Conservation (phyloP, 35 echinoderm and acorn worm genomes). For the Heliocidaris tuberculata region DNA sequence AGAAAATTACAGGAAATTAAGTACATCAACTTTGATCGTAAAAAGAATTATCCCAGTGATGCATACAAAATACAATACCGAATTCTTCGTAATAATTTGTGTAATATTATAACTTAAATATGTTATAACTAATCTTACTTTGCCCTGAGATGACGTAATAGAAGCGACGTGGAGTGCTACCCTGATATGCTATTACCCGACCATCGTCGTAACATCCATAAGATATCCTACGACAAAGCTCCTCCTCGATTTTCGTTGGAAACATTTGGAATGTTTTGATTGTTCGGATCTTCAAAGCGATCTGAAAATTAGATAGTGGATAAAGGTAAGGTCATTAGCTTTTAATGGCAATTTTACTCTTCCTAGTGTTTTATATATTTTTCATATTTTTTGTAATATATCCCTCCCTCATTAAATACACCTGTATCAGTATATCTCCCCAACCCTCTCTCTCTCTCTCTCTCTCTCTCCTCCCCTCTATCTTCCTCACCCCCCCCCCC, state of each 20-base stretch:
- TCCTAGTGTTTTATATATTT: no score
- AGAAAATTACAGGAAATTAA: no score
- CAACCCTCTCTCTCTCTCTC: no score
- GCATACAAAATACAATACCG: no score
- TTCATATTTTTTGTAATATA: no score
- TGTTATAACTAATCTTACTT: conserved; percentile 31
- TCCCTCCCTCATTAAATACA: not conserved
- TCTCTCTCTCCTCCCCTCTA: no score
- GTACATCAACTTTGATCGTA: no score
- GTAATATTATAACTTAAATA: no score
- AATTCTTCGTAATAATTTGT: no score
- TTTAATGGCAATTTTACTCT: not conserved
- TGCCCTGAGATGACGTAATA: conserved; percentile 74
- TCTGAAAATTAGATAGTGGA: conserved; percentile 36
- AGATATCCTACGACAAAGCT: conserved; percentile 53
- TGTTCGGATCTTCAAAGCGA: conserved; percentile 54
- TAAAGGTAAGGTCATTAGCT: not conserved
- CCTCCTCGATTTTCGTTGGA: conserved; percentile 56
- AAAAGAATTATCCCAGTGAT: no score
- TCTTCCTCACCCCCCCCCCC: no score
- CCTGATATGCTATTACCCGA: conserved; percentile 70
- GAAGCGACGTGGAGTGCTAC: conserved; percentile 62
- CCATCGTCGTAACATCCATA: conserved; percentile 76
- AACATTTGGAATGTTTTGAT: conserved; percentile 73
- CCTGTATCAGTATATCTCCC: not conserved